phyloP scores from a whole-genome alignment of 1,140 invertebrate species.

The Tetranychus urticae region DNA sequence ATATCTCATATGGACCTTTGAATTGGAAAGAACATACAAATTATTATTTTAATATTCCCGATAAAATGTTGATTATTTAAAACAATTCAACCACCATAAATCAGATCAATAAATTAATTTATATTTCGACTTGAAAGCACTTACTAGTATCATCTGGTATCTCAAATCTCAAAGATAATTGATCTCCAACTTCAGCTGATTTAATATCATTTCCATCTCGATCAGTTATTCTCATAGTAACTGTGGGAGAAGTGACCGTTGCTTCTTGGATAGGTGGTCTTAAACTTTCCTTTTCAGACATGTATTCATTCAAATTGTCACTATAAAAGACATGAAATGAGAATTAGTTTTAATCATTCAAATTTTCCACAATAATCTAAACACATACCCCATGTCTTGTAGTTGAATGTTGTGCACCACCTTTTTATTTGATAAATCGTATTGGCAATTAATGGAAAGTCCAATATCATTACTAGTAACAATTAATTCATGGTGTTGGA shows the following conservation, averaged over 20 bases:
- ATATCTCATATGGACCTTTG: slow-evolving; percentile 67
- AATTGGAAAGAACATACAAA: neutral
- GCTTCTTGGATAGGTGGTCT: slow-evolving; percentile 20
- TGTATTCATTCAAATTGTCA: neutral
- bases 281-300: neutral
- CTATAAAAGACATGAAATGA: neutral
- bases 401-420: slow-evolving; percentile 44
- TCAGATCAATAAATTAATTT: too few relatives aligned
- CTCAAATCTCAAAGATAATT: slow-evolving; percentile 65
- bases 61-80: too few relatives aligned
- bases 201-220: slow-evolving; percentile 23
- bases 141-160: slow-evolving; percentile 37
- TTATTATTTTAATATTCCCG: neutral
- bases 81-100: too few relatives aligned
- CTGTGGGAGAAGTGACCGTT: slow-evolving; percentile 69
- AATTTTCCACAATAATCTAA: slow-evolving; percentile 3
- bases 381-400: slow-evolving; percentile 10
- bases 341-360: neutral
- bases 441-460: slow-evolving; percentile 69
- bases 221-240: slow-evolving; percentile 65
- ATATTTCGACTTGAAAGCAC: too few relatives aligned
- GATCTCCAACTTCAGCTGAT: slow-evolving; percentile 26
- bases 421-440: slow-evolving; percentile 73
- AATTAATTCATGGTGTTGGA: slow-evolving; percentile 81
- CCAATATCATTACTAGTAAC: slow-evolving; percentile 79